Percentiles rank a stretch among this genome's conserved stretches.
These are phyloP conservation scores for Chloroclysta siterata DNA, from an alignment of 2,888 invertebrate species.

Conservation along the genomic window DNA sequence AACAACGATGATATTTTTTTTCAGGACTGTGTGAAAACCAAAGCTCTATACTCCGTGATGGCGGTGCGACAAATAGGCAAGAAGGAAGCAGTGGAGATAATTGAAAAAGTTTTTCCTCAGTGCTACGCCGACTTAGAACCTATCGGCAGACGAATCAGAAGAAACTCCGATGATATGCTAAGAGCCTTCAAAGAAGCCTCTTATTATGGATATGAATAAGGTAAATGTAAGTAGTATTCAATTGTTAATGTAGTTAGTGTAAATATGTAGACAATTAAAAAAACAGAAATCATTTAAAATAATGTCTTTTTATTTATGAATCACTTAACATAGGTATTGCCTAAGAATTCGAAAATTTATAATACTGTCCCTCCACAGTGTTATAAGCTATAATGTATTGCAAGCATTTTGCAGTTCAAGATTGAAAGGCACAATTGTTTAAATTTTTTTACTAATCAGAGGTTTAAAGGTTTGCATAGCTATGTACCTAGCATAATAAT, in stretches of 20 bases:
- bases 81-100: constrained; percentile 89
- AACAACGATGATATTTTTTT: constrained; percentile 41
- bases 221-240: constrained; percentile 12
- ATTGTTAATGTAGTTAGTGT: constrained; percentile 32
- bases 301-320: constrained; percentile 82
- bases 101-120: constrained; percentile 94
- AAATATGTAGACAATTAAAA: constrained; percentile 60
- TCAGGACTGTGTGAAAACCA: constrained; percentile 94
- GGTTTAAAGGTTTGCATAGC: constrained; percentile 13
- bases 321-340: constrained; percentile 64
- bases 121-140: constrained; percentile 98
- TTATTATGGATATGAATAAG: constrained; percentile 90
- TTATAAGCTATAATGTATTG: constrained; percentile 42
- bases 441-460: no score
- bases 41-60: constrained; percentile 93
- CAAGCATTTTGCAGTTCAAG: constrained; percentile 44
- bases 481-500: not conserved
- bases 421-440: constrained; percentile 51
- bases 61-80: constrained; percentile 91
- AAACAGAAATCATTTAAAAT: constrained; percentile 70
- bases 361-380: constrained; percentile 65
- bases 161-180: constrained; percentile 90
- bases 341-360: constrained; percentile 60
- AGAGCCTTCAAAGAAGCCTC: constrained; percentile 91
- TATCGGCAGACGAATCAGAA: constrained; percentile 90